A percentile compares a stretch with the other conserved stretches of the same genome.
phyloP scores from a whole-genome alignment of 1,140 invertebrate genomes.

The Drosophila parabipectinata region DNA sequence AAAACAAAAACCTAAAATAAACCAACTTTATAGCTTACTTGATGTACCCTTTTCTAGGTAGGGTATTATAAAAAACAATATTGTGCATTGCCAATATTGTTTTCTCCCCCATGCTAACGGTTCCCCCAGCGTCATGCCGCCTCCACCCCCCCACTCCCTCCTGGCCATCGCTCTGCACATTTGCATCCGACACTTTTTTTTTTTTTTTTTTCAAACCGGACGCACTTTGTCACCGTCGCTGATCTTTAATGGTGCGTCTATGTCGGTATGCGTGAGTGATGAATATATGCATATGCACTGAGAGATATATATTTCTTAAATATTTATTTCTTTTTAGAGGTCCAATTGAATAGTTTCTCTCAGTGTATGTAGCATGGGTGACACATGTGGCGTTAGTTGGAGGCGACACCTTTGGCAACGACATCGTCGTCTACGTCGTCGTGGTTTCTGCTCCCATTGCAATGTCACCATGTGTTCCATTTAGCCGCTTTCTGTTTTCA shows the following conservation, averaged over 20 bases:
- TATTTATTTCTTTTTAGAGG: no score
- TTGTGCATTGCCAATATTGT: conserved; percentile 62
- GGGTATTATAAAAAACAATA: conserved; percentile 2
- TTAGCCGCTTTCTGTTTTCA: conserved; percentile 9
- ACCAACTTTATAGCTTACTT: not conserved
- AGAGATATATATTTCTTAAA: not conserved
- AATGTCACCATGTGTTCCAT: conserved; percentile 22
- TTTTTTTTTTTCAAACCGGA: conserved; percentile 57
- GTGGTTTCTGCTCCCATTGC: conserved; percentile 40
- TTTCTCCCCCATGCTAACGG: conserved; percentile 31
- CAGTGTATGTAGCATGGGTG: conserved; percentile 7
- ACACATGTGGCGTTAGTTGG: conserved; percentile 22
- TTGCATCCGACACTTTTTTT: conserved; percentile 68
- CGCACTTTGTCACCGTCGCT: conserved; percentile 74
- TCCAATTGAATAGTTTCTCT: not conserved
- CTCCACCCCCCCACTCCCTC: not conserved
- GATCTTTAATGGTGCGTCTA: conserved; percentile 73
- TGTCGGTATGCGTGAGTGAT: conserved; percentile 51
- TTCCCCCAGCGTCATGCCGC: conserved; percentile 15
- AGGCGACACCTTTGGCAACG: conserved; percentile 60
- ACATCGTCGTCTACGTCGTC: not conserved
- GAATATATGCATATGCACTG: conserved; percentile 34
- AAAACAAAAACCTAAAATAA: not conserved
- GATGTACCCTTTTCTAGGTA: not conserved
- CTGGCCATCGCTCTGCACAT: conserved; percentile 36